Base-by-base conservation (phyloP, 1,140 invertebrate species). In the Drosophila pandora region DNA sequence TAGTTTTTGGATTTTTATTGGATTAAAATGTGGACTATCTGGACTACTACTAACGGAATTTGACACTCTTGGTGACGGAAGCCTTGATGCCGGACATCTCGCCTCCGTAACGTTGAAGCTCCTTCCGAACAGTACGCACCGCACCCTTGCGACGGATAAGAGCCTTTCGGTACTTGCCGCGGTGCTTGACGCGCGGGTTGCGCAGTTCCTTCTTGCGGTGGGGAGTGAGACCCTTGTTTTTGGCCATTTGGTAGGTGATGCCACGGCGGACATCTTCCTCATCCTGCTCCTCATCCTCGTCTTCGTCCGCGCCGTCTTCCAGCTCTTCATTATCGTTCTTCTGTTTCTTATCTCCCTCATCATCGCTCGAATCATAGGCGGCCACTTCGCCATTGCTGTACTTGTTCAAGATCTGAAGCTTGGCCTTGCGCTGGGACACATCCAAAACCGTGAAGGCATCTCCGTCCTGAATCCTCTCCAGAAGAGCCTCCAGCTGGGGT, bases 151-250 rank as follows among this genome's bases (percentile, higher is more conserved):
- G 95, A 25, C 96, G 94, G 64, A 98, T 97, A 70, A 96, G 94
- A 0, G 98, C 98, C 92, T 98, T 98, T 52, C 95, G 94, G 91
- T 95, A 99, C 90, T 99, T 99, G 65, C 95, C 95, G 76, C 96
- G 96, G 92, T 98, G 95, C 91, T 98, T 98, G 0, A 99, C 97
- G 84, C 98, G 93, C 0, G 98, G 98, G 94, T 99, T 99, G 72
- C 97, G 94, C 76, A 95, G 94, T 90, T 98, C 97, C 90, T 98
- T 98, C 90, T 97, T 98, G 61, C 97, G 94, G 72, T 95, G 93
- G 9, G 97, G 96, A 39, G 95, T 98, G 1, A 99, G 93, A 39
- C 98, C 98, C 92, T 98, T 98, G 87, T 99, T 99, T 92, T 99
- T 99, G 7, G 96, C 95, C 83, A 99, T 99, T 94, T 98, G 94